Evolutionary conservation across 2,797 vertebrate species (phyloP).

Genomic region (Remorina albescens): DNA sequence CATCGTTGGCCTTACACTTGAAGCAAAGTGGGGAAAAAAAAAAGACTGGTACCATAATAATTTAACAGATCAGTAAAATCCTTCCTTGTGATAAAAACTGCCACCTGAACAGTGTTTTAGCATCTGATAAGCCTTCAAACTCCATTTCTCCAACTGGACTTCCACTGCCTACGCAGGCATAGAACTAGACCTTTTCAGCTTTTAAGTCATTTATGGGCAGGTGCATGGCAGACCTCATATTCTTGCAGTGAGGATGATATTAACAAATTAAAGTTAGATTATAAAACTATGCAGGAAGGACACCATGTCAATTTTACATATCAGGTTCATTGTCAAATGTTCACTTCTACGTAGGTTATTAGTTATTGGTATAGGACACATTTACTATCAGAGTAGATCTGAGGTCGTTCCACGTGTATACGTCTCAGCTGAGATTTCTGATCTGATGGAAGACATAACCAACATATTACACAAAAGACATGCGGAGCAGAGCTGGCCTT

Average conservation of each 20-base stretch:
- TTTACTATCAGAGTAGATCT: not conserved
- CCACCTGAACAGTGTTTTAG: not conserved
- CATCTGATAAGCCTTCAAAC: not conserved
- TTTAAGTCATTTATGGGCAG: not conserved
- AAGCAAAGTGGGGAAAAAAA: conserved; percentile 1
- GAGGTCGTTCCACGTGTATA: not conserved
- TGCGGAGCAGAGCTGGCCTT: too few species aligned
- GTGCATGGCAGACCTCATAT: not conserved
- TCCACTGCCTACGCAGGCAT: not conserved
- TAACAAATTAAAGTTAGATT: not conserved
- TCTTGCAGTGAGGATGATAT: not conserved
- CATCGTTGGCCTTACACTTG: not conserved
- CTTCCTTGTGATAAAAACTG: not conserved
- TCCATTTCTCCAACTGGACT: not conserved
- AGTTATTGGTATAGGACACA: not conserved
- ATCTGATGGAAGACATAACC: not conserved
- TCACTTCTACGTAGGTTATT: not conserved
- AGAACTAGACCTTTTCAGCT: not conserved
- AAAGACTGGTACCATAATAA: not conserved
- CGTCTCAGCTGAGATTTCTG: not conserved
- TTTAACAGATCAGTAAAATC: not conserved
- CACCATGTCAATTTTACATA: not conserved
- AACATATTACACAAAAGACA: not conserved
- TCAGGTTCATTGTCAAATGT: not conserved
- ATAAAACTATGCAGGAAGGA: not conserved